Percentiles rank a stretch among this genome's conserved stretches.
These are phyloP conservation scores for Planiliza haematocheilus DNA, from an alignment of 2,113 vertebrate genomes.

Conservation along the genomic window DNA sequence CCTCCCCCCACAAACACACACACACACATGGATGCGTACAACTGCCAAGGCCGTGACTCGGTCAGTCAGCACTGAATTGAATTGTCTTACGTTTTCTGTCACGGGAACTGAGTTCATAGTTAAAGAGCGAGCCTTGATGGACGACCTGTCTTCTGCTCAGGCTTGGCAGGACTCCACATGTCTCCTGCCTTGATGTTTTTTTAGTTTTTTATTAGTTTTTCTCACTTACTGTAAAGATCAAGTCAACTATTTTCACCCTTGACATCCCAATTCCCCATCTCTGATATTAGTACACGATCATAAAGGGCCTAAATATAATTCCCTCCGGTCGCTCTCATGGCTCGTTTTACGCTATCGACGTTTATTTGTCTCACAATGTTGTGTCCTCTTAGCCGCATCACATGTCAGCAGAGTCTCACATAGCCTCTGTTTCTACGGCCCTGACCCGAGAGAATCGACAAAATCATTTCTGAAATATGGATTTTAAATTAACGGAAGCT, in stretches of 20 bases:
- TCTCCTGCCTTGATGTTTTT: constrained; percentile 10
- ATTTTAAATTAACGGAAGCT: constrained; percentile 12
- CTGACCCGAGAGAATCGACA: neutral
- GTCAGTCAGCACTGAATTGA: constrained; percentile 71
- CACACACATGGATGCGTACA: constrained; percentile 28
- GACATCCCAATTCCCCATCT: constrained; percentile 24
- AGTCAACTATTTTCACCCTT: constrained; percentile 52
- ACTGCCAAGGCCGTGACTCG: constrained; percentile 62
- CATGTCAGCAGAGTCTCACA: constrained; percentile 47
- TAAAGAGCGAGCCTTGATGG: constrained; percentile 66
- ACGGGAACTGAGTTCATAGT: constrained; percentile 71
- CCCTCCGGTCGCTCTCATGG: too few relatives aligned
- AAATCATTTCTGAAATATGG: neutral
- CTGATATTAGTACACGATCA: constrained; percentile 38
- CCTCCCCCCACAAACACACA: constrained; percentile 22
- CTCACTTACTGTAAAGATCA: constrained; percentile 61
- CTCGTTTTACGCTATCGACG: constrained; percentile 41
- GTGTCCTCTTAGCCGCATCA: constrained; percentile 26
- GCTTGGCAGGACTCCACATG: constrained; percentile 56
- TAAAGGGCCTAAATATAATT: neutral
- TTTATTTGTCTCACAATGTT: constrained; percentile 48
- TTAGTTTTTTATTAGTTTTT: neutral
- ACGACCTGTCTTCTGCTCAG: constrained; percentile 39
- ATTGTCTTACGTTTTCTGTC: constrained; percentile 58
- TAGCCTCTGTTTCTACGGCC: constrained; percentile 37